phyloP scores from a whole-genome alignment of 35 echinoderm and acorn worm species.

The Diadema setosum region DNA sequence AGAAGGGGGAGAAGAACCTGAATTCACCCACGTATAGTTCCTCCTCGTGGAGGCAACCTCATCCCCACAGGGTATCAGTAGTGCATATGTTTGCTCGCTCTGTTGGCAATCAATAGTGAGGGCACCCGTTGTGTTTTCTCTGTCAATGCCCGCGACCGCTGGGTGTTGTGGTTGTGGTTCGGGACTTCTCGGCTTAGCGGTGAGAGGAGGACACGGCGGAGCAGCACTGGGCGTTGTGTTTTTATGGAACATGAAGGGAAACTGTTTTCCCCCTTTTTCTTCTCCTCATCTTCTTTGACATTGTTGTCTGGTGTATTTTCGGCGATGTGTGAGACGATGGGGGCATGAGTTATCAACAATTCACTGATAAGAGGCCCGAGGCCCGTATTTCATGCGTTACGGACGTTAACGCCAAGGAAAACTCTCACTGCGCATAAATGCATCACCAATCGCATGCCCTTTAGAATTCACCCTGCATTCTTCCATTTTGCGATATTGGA shows the following conservation, averaged over 20 bases:
- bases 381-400: background rate
- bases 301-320: background rate
- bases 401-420: too few species aligned
- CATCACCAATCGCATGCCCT: too few species aligned
- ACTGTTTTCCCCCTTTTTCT: too few species aligned
- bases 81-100: slow-evolving; percentile 12
- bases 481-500: too few species aligned
- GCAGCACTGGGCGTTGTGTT: background rate
- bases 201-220: background rate
- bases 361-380: background rate
- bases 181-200: background rate
- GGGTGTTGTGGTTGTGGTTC: background rate
- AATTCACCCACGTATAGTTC: too few species aligned
- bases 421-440: too few species aligned
- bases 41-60: background rate
- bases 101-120: background rate
- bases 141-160: background rate
- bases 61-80: background rate
- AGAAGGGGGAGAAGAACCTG: too few species aligned
- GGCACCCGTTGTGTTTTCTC: background rate
- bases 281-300: too few species aligned
- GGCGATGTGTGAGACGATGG: background rate
- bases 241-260: too few species aligned
- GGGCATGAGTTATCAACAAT: background rate
- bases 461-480: too few species aligned